Evolutionary conservation across 2,797 vertebrate genomes (phyloP).

Genomic region (Lagodon rhomboides): DNA sequence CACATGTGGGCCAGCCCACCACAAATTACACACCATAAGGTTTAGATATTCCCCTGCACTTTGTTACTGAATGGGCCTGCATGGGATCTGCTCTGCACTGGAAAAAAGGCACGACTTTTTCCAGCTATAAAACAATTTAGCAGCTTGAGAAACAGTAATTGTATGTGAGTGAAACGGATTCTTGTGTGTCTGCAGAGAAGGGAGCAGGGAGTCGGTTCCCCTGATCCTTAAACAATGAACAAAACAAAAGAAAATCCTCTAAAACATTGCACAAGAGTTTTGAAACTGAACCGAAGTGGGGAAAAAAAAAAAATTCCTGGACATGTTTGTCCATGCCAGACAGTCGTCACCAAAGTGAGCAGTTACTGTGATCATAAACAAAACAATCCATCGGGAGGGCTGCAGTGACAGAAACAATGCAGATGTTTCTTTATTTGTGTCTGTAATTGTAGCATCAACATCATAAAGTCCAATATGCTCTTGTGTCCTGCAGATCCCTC

Average conservation of each 20-base stretch:
- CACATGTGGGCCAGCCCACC: slow-evolving; percentile 66
- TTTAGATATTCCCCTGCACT: slow-evolving; percentile 56
- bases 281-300: slow-evolving; percentile 28
- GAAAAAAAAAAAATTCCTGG: not conserved
- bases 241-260: not conserved
- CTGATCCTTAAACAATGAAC: slow-evolving; percentile 26
- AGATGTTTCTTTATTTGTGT: not conserved
- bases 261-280: slow-evolving; percentile 23
- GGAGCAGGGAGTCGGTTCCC: slow-evolving; percentile 22
- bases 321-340: not conserved
- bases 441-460: not conserved
- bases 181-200: slow-evolving; percentile 11
- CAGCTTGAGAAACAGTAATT: not conserved
- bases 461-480: not conserved
- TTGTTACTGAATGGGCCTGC: slow-evolving; percentile 47
- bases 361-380: slow-evolving; percentile 15
- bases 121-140: slow-evolving; percentile 38
- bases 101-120: slow-evolving; percentile 28
- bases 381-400: slow-evolving; percentile 17
- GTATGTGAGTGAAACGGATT: slow-evolving; percentile 12
- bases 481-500: slow-evolving; percentile 86
- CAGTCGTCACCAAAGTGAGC: not conserved
- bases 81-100: slow-evolving; percentile 19
- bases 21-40: slow-evolving; percentile 59
- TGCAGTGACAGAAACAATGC: slow-evolving; percentile 1